Evolutionary conservation across 2,888 invertebrate genomes (phyloP).

Genomic region (Drosophila antonietae): DNA sequence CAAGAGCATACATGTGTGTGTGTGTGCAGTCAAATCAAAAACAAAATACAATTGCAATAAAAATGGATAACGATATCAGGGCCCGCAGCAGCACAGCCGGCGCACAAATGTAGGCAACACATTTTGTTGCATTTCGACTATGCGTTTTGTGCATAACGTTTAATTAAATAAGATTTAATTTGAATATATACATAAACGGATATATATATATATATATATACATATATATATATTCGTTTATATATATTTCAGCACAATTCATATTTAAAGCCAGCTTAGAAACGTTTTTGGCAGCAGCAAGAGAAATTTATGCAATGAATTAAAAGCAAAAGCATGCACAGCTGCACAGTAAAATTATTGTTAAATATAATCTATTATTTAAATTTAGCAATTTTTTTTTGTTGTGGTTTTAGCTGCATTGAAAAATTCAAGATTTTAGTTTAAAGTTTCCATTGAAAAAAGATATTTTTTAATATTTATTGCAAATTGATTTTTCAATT

Average conservation of each 20-base stretch:
- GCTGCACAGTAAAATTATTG: not conserved
- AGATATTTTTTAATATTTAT: no score
- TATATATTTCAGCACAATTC: constrained; percentile 32
- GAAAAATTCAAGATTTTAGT: not conserved
- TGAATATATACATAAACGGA: constrained; percentile 17
- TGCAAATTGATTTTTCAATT: not conserved
- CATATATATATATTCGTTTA: not conserved
- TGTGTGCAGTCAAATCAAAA: constrained; percentile 72
- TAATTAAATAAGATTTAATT: constrained; percentile 71
- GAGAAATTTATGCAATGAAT: not conserved
- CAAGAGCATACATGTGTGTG: constrained; percentile 27
- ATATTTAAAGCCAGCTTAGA: constrained; percentile 13
- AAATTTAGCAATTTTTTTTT: not conserved
- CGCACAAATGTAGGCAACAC: constrained; percentile 75
- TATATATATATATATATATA: constrained; percentile 6
- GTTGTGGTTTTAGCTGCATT: not conserved
- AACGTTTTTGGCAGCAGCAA: not conserved
- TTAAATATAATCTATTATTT: not conserved
- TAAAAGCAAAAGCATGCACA: not conserved
- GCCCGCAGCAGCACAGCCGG: constrained; percentile 37
- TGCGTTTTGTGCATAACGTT: constrained; percentile 48
- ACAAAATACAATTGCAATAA: constrained; percentile 68
- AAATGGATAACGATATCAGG: constrained; percentile 28
- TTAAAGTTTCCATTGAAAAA: not conserved
- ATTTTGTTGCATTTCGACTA: constrained; percentile 37